These are phyloP conservation scores for Zaprionus taronus DNA, from an alignment of 1,140 invertebrate species.

Conservation along the genomic window DNA sequence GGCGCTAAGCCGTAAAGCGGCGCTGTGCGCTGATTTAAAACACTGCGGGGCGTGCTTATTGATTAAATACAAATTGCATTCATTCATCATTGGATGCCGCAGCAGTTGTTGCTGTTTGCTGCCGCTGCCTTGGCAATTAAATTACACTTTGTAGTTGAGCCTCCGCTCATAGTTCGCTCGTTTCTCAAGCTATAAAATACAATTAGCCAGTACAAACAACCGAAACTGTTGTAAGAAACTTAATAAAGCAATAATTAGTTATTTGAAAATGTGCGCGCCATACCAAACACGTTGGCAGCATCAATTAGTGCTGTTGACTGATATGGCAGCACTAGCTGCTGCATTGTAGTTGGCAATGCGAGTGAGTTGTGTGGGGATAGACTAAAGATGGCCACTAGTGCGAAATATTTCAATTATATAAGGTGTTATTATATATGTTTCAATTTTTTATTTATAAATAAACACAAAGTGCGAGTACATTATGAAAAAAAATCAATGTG, in stretches of 20 bases:
- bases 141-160: slow-evolving; percentile 66
- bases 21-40: slow-evolving; percentile 81
- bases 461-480: background rate
- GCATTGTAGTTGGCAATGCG: background rate
- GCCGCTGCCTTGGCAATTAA: slow-evolving; percentile 64
- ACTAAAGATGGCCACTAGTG: background rate
- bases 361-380: background rate
- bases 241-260: slow-evolving; percentile 7
- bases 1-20: slow-evolving; percentile 81
- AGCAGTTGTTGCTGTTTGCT: slow-evolving; percentile 22
- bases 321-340: background rate
- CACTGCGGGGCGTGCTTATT: slow-evolving; percentile 81
- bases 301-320: background rate
- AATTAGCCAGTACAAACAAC: slow-evolving; percentile 25
- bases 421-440: background rate
- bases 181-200: slow-evolving; percentile 39
- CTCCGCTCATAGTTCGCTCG: slow-evolving; percentile 29
- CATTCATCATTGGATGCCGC: slow-evolving; percentile 68
- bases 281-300: slow-evolving; percentile 12
- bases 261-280: slow-evolving; percentile 8
- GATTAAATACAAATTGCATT: slow-evolving; percentile 82
- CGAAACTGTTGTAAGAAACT: slow-evolving; percentile 1
- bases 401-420: background rate
- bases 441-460: background rate
- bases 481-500: background rate